phyloP scores from a whole-genome alignment of 2,888 invertebrate genomes.

The Stegophylla sp. region DNA sequence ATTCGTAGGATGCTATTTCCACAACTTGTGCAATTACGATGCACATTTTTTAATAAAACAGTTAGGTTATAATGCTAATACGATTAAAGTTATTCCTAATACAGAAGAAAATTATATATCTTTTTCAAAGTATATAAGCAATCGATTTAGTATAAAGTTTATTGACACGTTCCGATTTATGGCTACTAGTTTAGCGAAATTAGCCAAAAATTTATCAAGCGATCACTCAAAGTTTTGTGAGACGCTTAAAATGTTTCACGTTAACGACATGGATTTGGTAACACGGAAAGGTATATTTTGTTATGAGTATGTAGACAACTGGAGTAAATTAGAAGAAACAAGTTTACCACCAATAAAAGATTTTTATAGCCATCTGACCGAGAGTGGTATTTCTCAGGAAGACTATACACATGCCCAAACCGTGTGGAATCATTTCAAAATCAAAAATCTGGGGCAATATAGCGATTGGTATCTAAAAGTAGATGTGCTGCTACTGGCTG shows the following conservation, averaged over 20 bases:
- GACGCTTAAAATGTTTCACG: neutral
- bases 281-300: neutral
- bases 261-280: neutral
- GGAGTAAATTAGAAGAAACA: neutral
- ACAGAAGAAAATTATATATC: neutral
- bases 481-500: slow-evolving; percentile 60
- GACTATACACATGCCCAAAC: slow-evolving; percentile 62
- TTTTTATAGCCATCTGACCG: slow-evolving; percentile 61
- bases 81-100: neutral
- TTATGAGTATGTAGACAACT: neutral
- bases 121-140: neutral
- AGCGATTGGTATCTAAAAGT: slow-evolving; percentile 63
- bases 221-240: neutral
- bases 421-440: slow-evolving; percentile 62
- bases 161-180: neutral
- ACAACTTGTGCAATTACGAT: neutral
- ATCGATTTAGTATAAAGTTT: neutral
- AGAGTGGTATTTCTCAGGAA: slow-evolving; percentile 42
- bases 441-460: slow-evolving; percentile 62
- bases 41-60: neutral
- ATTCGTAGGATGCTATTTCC: neutral
- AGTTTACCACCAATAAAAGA: neutral
- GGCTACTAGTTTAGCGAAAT: neutral
- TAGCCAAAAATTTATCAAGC: neutral
- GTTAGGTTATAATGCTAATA: neutral